phyloP scores from a whole-genome alignment of 2,888 invertebrate species.

The Heliconius hortense region DNA sequence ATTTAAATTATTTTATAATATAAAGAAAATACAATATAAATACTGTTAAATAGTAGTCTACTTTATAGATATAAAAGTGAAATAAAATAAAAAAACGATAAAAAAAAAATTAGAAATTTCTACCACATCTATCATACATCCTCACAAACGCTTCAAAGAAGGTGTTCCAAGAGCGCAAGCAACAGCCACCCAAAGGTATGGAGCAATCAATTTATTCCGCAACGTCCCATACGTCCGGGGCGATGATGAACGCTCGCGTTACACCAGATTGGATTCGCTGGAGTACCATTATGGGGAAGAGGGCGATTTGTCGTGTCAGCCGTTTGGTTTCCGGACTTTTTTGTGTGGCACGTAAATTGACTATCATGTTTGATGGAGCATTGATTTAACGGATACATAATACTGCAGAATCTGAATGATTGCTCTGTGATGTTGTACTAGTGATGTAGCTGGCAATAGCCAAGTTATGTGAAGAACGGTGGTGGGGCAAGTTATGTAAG shows the following conservation, averaged over 20 bases:
- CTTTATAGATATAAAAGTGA: no score
- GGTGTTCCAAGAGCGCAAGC: constrained; percentile 2
- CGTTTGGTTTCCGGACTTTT: constrained; percentile 45
- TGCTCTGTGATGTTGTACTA: background rate
- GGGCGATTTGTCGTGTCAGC: constrained; percentile 50
- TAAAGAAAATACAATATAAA: no score
- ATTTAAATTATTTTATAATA: no score
- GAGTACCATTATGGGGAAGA: constrained; percentile 48
- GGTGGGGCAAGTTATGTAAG: no score
- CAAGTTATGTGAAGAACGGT: no score
- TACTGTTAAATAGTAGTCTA: no score
- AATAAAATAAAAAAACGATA: background rate
- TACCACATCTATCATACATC: background rate
- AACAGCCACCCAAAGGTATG: background rate
- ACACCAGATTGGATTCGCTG: constrained; percentile 38
- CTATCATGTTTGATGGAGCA: constrained; percentile 40
- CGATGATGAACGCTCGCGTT: constrained; percentile 36
- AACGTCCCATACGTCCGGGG: constrained; percentile 20
- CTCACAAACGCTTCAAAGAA: background rate
- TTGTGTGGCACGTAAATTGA: constrained; percentile 43
- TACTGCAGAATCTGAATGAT: constrained; percentile 9
- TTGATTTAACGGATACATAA: constrained; percentile 26
- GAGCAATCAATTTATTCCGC: constrained; percentile 7
- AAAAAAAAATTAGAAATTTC: background rate
- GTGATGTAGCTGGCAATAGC: no score